phyloP scores from a whole-genome alignment of 2,797 vertebrate species.

The Margarornis squamiger region DNA sequence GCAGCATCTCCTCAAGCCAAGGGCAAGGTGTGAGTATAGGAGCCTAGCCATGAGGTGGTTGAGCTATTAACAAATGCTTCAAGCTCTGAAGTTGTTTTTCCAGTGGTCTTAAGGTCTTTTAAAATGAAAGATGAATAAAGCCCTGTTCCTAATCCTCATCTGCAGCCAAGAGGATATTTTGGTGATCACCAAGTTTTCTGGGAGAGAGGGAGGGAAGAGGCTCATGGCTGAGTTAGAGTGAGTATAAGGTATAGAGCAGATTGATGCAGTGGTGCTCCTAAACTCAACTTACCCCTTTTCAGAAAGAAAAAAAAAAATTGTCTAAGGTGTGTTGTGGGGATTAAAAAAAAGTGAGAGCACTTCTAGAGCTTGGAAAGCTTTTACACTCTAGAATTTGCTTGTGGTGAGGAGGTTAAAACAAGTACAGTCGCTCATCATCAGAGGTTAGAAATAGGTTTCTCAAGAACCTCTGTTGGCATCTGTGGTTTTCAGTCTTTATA shows the following conservation, averaged over 20 bases:
- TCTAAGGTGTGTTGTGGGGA: not conserved
- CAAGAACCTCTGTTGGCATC: not conserved
- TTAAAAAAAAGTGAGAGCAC: not conserved
- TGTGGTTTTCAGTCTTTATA: constrained; percentile 27
- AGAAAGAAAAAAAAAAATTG: not conserved
- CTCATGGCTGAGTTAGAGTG: not conserved
- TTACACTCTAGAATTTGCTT: not conserved
- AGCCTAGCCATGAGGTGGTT: not conserved
- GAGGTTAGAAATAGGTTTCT: constrained; percentile 12
- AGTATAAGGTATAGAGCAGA: not conserved
- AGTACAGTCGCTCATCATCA: not conserved
- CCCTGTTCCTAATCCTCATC: not conserved
- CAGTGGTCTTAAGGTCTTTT: not conserved
- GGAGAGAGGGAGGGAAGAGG: not conserved
- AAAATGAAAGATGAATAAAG: not conserved
- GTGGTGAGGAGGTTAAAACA: not conserved
- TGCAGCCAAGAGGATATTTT: not conserved
- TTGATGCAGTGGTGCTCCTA: not conserved
- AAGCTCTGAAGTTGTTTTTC: not conserved
- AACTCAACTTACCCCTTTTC: not conserved
- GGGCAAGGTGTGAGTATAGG: not conserved
- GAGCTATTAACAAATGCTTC: not conserved
- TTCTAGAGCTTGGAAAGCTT: not conserved
- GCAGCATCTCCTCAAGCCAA: not conserved
- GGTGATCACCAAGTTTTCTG: not conserved